phyloP scores from a whole-genome alignment of 2,888 invertebrate genomes.

The Tortrix viridana region DNA sequence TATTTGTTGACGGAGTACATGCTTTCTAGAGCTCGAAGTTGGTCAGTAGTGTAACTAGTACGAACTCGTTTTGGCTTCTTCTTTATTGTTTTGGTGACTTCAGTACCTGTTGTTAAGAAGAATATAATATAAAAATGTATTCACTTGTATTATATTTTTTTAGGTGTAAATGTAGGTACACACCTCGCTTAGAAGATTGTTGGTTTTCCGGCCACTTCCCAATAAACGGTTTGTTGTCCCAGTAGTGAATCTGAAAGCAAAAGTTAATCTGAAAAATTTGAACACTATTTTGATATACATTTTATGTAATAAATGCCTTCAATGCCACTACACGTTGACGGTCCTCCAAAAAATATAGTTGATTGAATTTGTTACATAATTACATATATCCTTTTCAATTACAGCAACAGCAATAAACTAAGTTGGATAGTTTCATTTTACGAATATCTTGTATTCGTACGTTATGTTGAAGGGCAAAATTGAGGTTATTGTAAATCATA shows the following conservation, averaged over 20 bases:
- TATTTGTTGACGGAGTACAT: constrained; percentile 81
- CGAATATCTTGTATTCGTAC: too few relatives aligned
- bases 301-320: too few relatives aligned
- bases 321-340: too few relatives aligned
- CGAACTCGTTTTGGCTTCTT: constrained; percentile 85
- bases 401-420: too few relatives aligned
- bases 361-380: too few relatives aligned
- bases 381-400: too few relatives aligned
- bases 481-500: neutral
- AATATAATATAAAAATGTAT: neutral
- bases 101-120: constrained; percentile 43
- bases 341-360: too few relatives aligned
- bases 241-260: constrained; percentile 53
- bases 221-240: constrained; percentile 65
- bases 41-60: constrained; percentile 89
- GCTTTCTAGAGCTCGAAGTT: constrained; percentile 86
- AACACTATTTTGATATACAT: too few relatives aligned
- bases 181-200: constrained; percentile 50
- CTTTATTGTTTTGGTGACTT: constrained; percentile 54
- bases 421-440: too few relatives aligned
- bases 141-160: neutral
- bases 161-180: constrained; percentile 27
- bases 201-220: constrained; percentile 54
- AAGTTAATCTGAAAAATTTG: neutral
- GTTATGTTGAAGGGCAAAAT: neutral